A percentile compares a stretch with the other conserved stretches of the same genome.
Evolutionary conservation across 2,888 invertebrate species (phyloP).

Genomic region (Ferdinandea cuprea): DNA sequence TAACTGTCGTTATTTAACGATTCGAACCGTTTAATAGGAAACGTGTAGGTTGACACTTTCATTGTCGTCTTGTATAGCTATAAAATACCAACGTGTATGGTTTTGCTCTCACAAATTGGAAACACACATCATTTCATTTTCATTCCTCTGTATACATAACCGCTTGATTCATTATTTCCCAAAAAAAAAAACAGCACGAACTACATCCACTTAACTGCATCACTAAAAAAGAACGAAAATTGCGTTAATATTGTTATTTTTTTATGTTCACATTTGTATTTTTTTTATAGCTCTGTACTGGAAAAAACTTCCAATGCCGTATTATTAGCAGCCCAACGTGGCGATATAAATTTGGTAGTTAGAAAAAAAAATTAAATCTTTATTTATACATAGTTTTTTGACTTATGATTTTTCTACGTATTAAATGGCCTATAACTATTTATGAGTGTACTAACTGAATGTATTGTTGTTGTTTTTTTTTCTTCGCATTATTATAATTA

Average conservation of each 20-base stretch:
- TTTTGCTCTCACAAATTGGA: slow-evolving; percentile 13
- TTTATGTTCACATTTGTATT: slow-evolving; percentile 64
- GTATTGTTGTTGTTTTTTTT: slow-evolving; percentile 24
- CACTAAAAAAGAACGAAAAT: slow-evolving; percentile 58
- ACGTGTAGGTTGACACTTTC: not conserved
- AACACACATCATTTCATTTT: not conserved
- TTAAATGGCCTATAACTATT: not conserved
- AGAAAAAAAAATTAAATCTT: slow-evolving; percentile 52
- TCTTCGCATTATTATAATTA: slow-evolving; percentile 64
- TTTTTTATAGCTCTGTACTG: slow-evolving; percentile 88
- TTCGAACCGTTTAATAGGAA: no score
- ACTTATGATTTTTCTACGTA: not conserved
- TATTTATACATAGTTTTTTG: slow-evolving; percentile 20
- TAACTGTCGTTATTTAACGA: no score
- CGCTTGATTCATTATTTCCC: slow-evolving; percentile 24
- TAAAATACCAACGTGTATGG: not conserved
- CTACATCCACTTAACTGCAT: not conserved
- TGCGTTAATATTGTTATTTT: slow-evolving; percentile 63
- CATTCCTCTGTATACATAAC: slow-evolving; percentile 2
- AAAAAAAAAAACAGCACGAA: slow-evolving; percentile 5
- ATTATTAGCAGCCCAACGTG: slow-evolving; percentile 92
- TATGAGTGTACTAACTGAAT: slow-evolving; percentile 17
- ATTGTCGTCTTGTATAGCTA: not conserved
- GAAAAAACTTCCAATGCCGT: slow-evolving; percentile 93
- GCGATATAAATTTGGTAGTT: slow-evolving; percentile 90